phyloP scores from a whole-genome alignment of 64 coral and sea anemone species.

The Montipora foliosa region DNA sequence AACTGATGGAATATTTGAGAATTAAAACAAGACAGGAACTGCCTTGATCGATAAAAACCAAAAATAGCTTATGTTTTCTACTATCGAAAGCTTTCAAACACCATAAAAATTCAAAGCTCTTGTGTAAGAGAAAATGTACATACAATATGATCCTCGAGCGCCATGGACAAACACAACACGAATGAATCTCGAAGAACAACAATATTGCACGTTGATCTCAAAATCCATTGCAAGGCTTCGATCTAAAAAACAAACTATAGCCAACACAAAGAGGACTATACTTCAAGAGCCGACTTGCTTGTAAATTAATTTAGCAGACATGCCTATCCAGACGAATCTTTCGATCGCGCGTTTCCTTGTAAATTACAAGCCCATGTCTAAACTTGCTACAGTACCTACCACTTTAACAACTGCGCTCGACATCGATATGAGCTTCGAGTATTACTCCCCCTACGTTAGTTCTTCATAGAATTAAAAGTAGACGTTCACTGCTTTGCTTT shows the following conservation, averaged over 20 bases:
- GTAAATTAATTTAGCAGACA: not conserved
- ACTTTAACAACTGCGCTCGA: not conserved
- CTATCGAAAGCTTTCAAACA: not conserved
- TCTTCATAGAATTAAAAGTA: not conserved
- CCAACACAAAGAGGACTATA: constrained; percentile 8
- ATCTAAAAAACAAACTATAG: not conserved
- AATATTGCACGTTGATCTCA: not conserved
- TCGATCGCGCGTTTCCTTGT: not conserved
- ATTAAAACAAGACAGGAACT: not conserved
- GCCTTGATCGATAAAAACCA: not conserved
- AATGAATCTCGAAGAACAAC: not conserved
- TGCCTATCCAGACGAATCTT: not conserved
- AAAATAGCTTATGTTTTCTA: not conserved
- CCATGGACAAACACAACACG: not conserved
- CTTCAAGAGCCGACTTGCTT: not conserved
- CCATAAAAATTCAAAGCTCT: not conserved
- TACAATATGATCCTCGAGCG: constrained; percentile 6
- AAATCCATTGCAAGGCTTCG: constrained; percentile 4
- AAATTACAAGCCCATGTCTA: not conserved
- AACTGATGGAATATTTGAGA: not conserved
- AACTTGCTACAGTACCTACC: constrained; percentile 3
- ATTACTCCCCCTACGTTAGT: not conserved
- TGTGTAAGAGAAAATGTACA: constrained; percentile 29
- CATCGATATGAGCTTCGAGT: constrained; percentile 11
- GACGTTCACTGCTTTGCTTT: not conserved